Evolutionary conservation across 2,113 vertebrate species (phyloP).

Genomic region (Dicaeum eximium): DNA sequence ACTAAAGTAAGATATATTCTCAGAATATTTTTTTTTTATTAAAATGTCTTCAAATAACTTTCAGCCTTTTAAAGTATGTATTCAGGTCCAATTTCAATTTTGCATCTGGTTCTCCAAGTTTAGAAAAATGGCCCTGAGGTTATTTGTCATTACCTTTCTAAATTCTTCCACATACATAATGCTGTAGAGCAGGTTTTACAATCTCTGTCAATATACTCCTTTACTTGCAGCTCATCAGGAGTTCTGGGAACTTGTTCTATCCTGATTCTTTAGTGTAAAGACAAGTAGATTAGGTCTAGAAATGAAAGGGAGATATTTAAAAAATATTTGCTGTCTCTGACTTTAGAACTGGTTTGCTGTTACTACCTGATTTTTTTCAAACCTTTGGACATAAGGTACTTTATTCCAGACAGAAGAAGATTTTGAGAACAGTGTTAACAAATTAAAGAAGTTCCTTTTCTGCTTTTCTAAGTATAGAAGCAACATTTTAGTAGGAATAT

Average conservation of each 20-base stretch:
- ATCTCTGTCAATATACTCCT: background rate
- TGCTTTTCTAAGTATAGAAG: background rate
- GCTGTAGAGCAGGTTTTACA: constrained; percentile 39
- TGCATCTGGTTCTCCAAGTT: background rate
- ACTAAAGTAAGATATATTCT: background rate
- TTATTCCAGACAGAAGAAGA: background rate
- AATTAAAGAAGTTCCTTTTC: background rate
- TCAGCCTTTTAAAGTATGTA: background rate
- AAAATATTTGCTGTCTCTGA: background rate
- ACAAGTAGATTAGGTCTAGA: background rate
- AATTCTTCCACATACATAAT: background rate
- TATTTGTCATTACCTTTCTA: constrained; percentile 21
- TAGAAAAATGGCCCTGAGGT: background rate
- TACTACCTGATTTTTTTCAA: background rate
- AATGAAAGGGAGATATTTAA: background rate
- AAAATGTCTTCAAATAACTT: background rate
- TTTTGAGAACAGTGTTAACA: background rate
- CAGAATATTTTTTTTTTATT: background rate
- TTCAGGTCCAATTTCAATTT: background rate
- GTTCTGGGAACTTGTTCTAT: constrained; percentile 10
- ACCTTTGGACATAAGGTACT: background rate
- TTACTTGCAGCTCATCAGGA: background rate
- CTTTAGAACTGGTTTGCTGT: background rate
- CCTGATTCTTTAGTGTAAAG: background rate
- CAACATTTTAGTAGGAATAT: background rate